Evolutionary conservation across 35 echinoderm and acorn worm species (phyloP).

Genomic region (Acanthaster planci): DNA sequence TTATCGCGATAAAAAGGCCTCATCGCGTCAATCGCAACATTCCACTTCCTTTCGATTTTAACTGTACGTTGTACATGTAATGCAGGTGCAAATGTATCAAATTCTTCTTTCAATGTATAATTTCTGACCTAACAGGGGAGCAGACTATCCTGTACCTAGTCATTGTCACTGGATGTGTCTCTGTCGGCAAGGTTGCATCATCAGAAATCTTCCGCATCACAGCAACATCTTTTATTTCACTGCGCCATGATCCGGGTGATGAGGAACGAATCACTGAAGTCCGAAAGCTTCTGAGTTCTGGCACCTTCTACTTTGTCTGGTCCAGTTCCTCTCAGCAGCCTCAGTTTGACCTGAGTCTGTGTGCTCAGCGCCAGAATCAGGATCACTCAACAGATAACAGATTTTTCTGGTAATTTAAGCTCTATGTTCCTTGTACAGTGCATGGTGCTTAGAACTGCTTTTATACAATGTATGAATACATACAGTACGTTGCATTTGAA

Average conservation of each 20-base stretch:
- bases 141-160: constrained; percentile 77
- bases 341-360: constrained; percentile 86
- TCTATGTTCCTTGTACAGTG: too few relatives aligned
- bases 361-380: constrained; percentile 87
- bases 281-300: constrained; percentile 93
- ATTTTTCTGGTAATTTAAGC: constrained; percentile 88
- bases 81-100: too few relatives aligned
- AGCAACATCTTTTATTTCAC: constrained; percentile 84
- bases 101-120: too few relatives aligned
- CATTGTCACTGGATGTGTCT: constrained; percentile 83
- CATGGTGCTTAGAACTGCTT: too few relatives aligned
- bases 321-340: constrained; percentile 30
- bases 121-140: constrained; percentile 38
- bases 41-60: too few relatives aligned
- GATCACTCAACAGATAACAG: constrained; percentile 90
- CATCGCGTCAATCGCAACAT: too few relatives aligned
- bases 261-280: constrained; percentile 87
- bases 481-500: too few relatives aligned
- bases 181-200: constrained; percentile 80
- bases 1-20: too few relatives aligned
- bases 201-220: constrained; percentile 88
- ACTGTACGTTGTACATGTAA: too few relatives aligned
- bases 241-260: constrained; percentile 72
- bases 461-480: too few relatives aligned
- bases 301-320: constrained; percentile 97